Percentiles rank a stretch among this genome's conserved stretches.
phyloP scores from a whole-genome alignment of 1,140 invertebrate genomes.

The Cardiocondyla obscurior region DNA sequence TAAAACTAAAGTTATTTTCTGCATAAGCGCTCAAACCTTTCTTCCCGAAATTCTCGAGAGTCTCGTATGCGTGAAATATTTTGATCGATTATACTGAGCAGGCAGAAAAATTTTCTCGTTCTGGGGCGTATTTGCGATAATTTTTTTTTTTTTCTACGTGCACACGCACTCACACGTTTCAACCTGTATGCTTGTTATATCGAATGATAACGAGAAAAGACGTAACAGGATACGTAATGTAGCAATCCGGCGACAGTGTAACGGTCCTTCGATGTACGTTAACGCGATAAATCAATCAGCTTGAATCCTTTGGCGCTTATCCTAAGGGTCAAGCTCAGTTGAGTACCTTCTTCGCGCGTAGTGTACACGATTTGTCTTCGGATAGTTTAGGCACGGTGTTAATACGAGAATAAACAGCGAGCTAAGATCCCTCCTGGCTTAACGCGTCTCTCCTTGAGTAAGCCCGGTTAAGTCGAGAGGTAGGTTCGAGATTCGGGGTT shows the following conservation, averaged over 20 bases:
- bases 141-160: neutral
- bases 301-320: slow-evolving; percentile 50
- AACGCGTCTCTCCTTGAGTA: slow-evolving; percentile 74
- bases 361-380: slow-evolving; percentile 73
- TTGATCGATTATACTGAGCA: slow-evolving; percentile 27
- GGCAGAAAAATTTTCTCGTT: neutral
- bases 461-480: slow-evolving; percentile 73
- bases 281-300: slow-evolving; percentile 46
- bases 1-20: slow-evolving; percentile 77
- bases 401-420: slow-evolving; percentile 75
- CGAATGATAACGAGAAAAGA: neutral
- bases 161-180: too few species aligned
- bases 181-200: neutral
- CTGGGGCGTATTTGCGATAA: neutral
- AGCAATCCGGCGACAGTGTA: neutral
- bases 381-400: slow-evolving; percentile 73
- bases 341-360: slow-evolving; percentile 55
- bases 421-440: slow-evolving; percentile 72
- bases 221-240: neutral
- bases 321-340: slow-evolving; percentile 55
- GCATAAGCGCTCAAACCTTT: slow-evolving; percentile 75
- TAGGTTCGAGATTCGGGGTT: slow-evolving; percentile 74
- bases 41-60: slow-evolving; percentile 39
- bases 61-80: slow-evolving; percentile 29
- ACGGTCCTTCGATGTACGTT: neutral